phyloP scores from a whole-genome alignment of 2,888 invertebrate genomes.

The Prosopocoilus inquinatus region DNA sequence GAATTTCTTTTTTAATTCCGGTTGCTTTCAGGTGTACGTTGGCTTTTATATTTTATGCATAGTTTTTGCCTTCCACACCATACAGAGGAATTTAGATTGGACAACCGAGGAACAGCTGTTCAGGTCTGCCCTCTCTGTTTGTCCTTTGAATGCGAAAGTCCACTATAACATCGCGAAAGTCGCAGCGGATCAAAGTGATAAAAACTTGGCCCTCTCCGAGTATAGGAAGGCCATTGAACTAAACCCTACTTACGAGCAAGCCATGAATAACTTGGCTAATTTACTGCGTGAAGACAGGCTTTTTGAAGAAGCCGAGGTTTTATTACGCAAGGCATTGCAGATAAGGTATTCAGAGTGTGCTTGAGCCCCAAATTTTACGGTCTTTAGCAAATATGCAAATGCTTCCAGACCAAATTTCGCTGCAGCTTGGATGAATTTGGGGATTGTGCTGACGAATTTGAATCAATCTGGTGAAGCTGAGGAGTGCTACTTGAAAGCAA shows the following conservation, averaged over 20 bases:
- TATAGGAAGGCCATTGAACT: constrained; percentile 64
- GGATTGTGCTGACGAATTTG: constrained; percentile 81
- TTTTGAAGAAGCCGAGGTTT: constrained; percentile 68
- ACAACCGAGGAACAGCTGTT: constrained; percentile 76
- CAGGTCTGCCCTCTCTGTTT: constrained; percentile 77
- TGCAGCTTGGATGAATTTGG: constrained; percentile 98
- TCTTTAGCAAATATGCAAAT: neutral
- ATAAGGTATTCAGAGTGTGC: constrained; percentile 59
- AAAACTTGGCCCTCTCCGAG: constrained; percentile 67
- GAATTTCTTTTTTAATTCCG: no score
- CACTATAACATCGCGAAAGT: constrained; percentile 91
- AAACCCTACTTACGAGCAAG: constrained; percentile 82
- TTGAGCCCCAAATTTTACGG: constrained; percentile 27
- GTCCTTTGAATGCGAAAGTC: constrained; percentile 92
- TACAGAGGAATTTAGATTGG: constrained; percentile 76
- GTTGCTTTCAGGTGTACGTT: constrained; percentile 5
- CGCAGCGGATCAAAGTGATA: constrained; percentile 71
- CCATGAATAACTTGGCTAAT: constrained; percentile 92
- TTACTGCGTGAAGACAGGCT: constrained; percentile 70
- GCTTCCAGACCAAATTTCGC: constrained; percentile 76
- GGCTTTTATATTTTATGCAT: constrained; percentile 33
- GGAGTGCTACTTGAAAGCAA: constrained; percentile 75
- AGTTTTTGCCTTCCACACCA: constrained; percentile 50
- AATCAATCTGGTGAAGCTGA: constrained; percentile 72
- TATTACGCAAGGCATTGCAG: constrained; percentile 69